These are phyloP conservation scores for Mesitornis unicolor DNA, from an alignment of 2,113 vertebrate genomes.

Conservation along the genomic window DNA sequence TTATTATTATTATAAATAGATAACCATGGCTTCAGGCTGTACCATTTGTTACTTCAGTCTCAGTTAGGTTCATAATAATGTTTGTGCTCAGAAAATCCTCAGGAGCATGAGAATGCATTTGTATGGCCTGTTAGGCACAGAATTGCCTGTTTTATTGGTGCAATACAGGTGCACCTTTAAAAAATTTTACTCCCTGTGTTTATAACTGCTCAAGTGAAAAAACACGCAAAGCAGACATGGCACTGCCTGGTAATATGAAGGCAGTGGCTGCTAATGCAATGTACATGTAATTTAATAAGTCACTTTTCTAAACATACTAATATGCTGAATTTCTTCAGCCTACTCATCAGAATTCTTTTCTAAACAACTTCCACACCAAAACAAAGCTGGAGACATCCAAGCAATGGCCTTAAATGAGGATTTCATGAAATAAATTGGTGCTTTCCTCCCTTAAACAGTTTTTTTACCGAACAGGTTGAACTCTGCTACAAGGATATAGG, in stretches of 20 bases:
- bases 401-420: neutral
- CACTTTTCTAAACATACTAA: neutral
- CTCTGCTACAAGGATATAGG: neutral
- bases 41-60: conserved; percentile 29
- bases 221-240: neutral
- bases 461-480: neutral
- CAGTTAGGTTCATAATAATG: neutral
- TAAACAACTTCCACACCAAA: neutral
- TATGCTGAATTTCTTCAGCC: neutral
- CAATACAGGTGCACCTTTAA: neutral
- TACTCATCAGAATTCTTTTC: neutral
- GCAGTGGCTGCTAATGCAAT: neutral
- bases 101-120: conserved; percentile 26
- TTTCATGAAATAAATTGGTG: neutral
- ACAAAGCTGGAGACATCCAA: neutral
- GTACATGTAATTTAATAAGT: neutral
- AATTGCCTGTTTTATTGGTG: conserved; percentile 30
- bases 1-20: conserved; percentile 38
- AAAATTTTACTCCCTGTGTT: conserved; percentile 26
- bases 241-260: neutral
- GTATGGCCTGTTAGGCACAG: conserved; percentile 44
- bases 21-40: neutral
- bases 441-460: neutral
- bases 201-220: neutral
- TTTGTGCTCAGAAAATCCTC: conserved; percentile 38